Base-by-base conservation (phyloP, 2,797 vertebrate genomes). In the Coreius guichenoti region DNA sequence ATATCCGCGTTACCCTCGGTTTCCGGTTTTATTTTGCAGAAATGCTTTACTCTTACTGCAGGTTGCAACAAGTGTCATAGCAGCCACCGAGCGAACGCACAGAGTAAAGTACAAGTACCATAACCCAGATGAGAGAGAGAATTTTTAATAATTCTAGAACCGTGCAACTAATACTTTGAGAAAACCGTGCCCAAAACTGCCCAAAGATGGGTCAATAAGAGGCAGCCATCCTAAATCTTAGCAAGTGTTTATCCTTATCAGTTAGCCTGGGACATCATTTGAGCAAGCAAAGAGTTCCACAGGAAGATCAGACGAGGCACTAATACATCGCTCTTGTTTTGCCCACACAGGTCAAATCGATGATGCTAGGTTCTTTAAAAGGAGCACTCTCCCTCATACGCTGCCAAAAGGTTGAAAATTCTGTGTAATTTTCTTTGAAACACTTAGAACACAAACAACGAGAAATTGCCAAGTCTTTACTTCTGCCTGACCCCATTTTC, bases 301-400 rank as follows among this genome's bases (percentile, higher is more conserved):
- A 90, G 75, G 88, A 90, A 92, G 89, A 92, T 92, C 89, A 92
- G 91, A 94, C 89, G 88, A 91, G 90, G 87, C 87, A 89, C 91
- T 93, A 94, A 94, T 95, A 92, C 92, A 93, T 94, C 89, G 87
- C 86, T 88, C 93, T 94, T 91, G 92, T 73, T 16, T 91, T 92
- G 92, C 93, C 94, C 93, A 94, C 93, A 92, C 92, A 93, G 94
- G 94, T 95, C 94, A 95, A 92, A 95, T 94, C 94, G 2, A 43
- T 78, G 89, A 94, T 94, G 92, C 87, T 90, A 87, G 90, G 90
- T 92, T 92, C 90, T 89, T 7, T 78, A 92, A 92, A 92, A 91
- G 92, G 88, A 93, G 90, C 89, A 88, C 86, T 56, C 90, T 91
- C 87, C 92, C 88, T 93, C 91, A 94, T 93, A 91, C 90, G 91